These are phyloP conservation scores for Limnephilus lunatus DNA, from an alignment of 2,888 invertebrate species.

Conservation along the genomic window DNA sequence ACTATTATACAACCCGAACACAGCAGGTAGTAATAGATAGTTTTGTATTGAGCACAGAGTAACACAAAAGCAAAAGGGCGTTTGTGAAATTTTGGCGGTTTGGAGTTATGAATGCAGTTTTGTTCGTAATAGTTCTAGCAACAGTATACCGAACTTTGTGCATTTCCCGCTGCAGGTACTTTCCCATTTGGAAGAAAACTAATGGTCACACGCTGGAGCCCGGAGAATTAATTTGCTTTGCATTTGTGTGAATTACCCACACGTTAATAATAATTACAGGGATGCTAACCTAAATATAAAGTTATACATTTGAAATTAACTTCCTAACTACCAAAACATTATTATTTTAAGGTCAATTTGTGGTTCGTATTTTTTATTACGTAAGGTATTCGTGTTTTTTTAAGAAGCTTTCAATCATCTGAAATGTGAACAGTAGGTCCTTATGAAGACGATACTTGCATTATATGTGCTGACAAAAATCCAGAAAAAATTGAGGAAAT, in stretches of 20 bases:
- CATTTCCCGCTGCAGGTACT: slow-evolving; percentile 16
- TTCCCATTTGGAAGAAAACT: background rate
- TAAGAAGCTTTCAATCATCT: too few relatives aligned
- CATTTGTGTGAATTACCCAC: background rate
- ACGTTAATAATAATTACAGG: background rate
- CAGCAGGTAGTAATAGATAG: background rate
- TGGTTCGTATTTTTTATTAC: too few relatives aligned
- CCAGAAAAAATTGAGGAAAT: too few relatives aligned
- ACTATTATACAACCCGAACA: background rate
- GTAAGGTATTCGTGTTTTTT: too few relatives aligned
- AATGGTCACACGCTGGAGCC: background rate
- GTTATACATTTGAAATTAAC: background rate
- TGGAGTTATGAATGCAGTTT: background rate
- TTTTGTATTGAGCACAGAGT: background rate
- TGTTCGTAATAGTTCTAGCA: slow-evolving; percentile 5
- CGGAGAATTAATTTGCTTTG: slow-evolving; percentile 16
- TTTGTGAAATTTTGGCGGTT: background rate
- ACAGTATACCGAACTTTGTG: slow-evolving; percentile 25
- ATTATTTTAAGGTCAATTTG: too few relatives aligned
- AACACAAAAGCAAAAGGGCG: background rate
- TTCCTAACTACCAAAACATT: background rate
- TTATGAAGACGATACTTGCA: too few relatives aligned
- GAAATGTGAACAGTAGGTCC: too few relatives aligned
- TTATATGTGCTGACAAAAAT: too few relatives aligned
- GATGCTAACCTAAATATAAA: background rate